A percentile compares a stretch with the other conserved stretches of the same genome.
Evolutionary conservation across 2,888 invertebrate species (phyloP).

Genomic region (Serripes groenlandicus): DNA sequence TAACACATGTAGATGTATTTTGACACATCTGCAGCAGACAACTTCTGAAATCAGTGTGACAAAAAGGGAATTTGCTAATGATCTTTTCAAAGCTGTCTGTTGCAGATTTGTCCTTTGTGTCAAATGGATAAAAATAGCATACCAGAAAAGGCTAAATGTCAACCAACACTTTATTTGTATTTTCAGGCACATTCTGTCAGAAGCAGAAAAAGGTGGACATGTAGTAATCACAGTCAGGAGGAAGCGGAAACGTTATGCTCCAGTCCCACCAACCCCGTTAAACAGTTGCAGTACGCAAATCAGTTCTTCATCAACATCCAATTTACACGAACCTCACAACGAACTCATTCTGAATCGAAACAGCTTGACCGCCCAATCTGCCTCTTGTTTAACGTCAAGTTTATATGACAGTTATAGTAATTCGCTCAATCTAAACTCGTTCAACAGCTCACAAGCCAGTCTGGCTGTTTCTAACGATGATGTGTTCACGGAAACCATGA

Average conservation of each 20-base stretch:
- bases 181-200: conserved; percentile 61
- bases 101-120: too few species aligned
- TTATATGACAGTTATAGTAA: conserved; percentile 57
- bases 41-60: too few species aligned
- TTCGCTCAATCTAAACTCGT: conserved; percentile 61
- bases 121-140: neutral
- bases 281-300: conserved; percentile 22
- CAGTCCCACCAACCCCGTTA: conserved; percentile 70
- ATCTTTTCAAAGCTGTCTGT: neutral
- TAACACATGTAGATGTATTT: too few species aligned
- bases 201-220: conserved; percentile 75
- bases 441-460: conserved; percentile 65
- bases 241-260: conserved; percentile 74
- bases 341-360: conserved; percentile 31
- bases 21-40: too few species aligned
- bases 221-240: conserved; percentile 78
- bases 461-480: conserved; percentile 71
- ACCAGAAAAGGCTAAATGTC: too few species aligned
- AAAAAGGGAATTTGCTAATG: too few species aligned
- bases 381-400: conserved; percentile 57
- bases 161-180: too few species aligned
- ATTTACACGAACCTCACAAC: conserved; percentile 39
- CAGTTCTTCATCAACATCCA: conserved; percentile 52
- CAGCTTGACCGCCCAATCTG: conserved; percentile 39
- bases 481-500: conserved; percentile 69